These are phyloP conservation scores for Eulithis prunata DNA, from an alignment of 2,888 invertebrate species.

Conservation along the genomic window DNA sequence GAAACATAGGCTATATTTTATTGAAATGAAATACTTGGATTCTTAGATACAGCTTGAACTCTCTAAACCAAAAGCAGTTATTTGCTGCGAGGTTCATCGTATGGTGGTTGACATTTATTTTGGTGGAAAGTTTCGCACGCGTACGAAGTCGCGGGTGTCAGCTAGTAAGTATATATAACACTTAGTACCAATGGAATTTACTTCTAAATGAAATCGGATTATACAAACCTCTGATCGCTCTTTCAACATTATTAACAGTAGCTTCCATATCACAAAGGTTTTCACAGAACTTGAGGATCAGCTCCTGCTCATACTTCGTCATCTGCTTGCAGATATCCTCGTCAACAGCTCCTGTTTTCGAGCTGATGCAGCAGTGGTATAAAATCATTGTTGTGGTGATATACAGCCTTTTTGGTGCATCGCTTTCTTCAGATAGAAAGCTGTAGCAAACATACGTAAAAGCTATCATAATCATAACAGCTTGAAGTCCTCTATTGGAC, in stretches of 20 bases:
- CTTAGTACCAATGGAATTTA: neutral
- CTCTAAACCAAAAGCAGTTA: too few species aligned
- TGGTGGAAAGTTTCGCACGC: too few species aligned
- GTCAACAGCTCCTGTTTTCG: constrained; percentile 54
- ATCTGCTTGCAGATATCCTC: constrained; percentile 58
- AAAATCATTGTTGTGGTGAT: constrained; percentile 58
- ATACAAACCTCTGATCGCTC: constrained; percentile 56
- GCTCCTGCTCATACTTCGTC: constrained; percentile 53
- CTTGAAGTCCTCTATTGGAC: too few species aligned
- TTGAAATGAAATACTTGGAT: too few species aligned
- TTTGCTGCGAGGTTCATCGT: too few species aligned
- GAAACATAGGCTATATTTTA: too few species aligned
- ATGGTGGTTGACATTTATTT: too few species aligned
- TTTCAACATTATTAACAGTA: constrained; percentile 60
- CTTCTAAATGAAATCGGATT: neutral
- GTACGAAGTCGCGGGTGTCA: too few species aligned
- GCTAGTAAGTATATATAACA: too few species aligned
- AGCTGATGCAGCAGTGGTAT: constrained; percentile 63
- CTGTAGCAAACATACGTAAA: constrained; percentile 38
- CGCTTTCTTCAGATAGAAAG: constrained; percentile 51
- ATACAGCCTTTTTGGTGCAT: constrained; percentile 56
- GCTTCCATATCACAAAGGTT: constrained; percentile 58
- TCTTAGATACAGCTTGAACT: too few species aligned
- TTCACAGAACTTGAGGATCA: constrained; percentile 66
- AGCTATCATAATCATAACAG: too few species aligned